phyloP scores from a whole-genome alignment of 37 sponge, comb jelly and placozoan species.

The Chondrilla cf. caribensis region DNA sequence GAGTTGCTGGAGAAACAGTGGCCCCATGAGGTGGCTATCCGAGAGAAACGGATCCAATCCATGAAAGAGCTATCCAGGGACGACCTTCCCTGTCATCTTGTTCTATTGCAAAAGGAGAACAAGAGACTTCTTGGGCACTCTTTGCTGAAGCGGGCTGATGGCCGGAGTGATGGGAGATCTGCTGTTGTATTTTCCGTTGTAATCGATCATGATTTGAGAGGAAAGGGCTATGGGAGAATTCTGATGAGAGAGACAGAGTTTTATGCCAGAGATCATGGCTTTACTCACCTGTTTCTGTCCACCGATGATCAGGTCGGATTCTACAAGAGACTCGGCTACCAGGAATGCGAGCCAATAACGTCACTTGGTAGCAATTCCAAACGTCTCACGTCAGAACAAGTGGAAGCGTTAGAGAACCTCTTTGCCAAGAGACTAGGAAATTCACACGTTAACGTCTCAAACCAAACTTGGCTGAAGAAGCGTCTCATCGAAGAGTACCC shows the following conservation, averaged over 20 bases:
- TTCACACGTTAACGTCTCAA: neutral
- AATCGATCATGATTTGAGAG: neutral
- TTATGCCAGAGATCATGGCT: neutral
- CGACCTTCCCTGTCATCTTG: conserved; percentile 10
- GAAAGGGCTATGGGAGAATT: neutral
- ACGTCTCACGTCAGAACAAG: conserved; percentile 8
- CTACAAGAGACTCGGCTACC: conserved; percentile 15
- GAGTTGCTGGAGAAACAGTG: conserved; percentile 18
- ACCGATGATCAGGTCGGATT: conserved; percentile 11
- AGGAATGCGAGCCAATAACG: conserved; percentile 24
- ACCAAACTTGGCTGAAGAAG: conserved; percentile 26
- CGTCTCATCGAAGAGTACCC: conserved; percentile 18
- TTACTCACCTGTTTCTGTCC: conserved; percentile 16
- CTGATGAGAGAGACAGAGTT: conserved; percentile 13
- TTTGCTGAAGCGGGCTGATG: conserved; percentile 10
- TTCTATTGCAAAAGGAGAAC: neutral
- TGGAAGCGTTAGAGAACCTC: conserved; percentile 19
- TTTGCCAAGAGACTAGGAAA: conserved; percentile 10
- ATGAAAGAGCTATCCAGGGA: neutral
- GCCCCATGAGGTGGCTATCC: conserved; percentile 16
- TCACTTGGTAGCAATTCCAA: conserved; percentile 19
- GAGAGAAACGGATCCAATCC: neutral
- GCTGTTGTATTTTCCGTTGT: conserved; percentile 16
- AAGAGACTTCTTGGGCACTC: conserved; percentile 1
- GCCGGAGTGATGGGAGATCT: conserved; percentile 21